Base-by-base conservation (phyloP, 2,113 vertebrate genomes). In the Solenodon paradoxus region DNA sequence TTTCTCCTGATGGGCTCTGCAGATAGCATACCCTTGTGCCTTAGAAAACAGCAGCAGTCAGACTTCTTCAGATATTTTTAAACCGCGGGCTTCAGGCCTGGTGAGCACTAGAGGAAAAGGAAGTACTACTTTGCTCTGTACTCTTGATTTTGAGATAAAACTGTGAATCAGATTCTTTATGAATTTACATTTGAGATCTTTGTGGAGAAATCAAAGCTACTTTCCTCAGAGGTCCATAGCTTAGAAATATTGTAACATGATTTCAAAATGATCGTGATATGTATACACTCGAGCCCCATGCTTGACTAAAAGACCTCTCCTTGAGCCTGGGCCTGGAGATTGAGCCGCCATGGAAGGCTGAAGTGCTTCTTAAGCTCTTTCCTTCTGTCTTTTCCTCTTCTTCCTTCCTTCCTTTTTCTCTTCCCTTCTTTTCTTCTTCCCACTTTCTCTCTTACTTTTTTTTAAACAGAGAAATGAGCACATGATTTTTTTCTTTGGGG, bases 311-410 rank as follows among this genome's bases (percentile, higher is more conserved):
- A 74, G 77, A 24, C 35, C 3, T 45, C 26, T 66, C 45, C 35
- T 38, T 16, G 61, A 38, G 10, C 81, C 30, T n/a, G 19, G 64
- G 26, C 0, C 5, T 49, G 63, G 53, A 35, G 6, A 30, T 2
- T 9, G 40, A 11, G 55, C 7, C 9, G 9, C 38, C 3, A 0
- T 0, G 0, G 16, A 10, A n/a, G 47, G 3, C 1, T 10, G 59
- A 24, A 1, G 10, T 20, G 26, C 32, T 42, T 9, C 2, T 0
- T 2, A 12, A 61, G 13, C 6, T 4, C 49, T 13, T 8, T 7
- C 16, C 2, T 9, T 2, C 20, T n/a, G n/a, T 30, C 16, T n/a
- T 11, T 7, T 22, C 8, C 10, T 28, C 38, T 3, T 7, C 9
- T 1, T 32, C 19, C 5, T 42, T 51, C 30, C 10, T 19, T 4